These are phyloP conservation scores for Prionailurus viverrinus DNA, from an alignment of 2,113 vertebrate species.

Conservation along the genomic window DNA sequence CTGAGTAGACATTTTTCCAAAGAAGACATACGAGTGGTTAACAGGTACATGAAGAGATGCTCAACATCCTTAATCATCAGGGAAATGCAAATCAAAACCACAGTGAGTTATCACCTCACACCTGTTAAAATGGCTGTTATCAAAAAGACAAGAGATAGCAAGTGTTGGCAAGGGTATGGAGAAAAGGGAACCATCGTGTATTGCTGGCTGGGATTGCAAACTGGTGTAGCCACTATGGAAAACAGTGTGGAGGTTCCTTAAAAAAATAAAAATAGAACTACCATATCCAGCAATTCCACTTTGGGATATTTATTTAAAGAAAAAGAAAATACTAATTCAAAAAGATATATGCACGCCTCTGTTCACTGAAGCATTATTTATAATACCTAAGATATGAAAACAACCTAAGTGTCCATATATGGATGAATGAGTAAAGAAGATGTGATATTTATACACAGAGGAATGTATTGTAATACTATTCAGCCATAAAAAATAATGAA, in stretches of 20 bases:
- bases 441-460: not conserved
- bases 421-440: not conserved
- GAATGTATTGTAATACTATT: not conserved
- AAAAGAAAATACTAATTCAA: not conserved
- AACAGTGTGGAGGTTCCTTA: not conserved
- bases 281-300: not conserved
- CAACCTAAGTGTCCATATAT: not conserved
- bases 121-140: not conserved
- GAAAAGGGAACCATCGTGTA: not conserved
- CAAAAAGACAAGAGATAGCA: not conserved
- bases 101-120: not conserved
- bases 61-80: not conserved
- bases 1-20: not conserved
- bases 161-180: not conserved
- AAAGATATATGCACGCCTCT: not conserved
- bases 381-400: not conserved
- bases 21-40: not conserved
- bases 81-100: not conserved
- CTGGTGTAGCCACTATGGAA: not conserved
- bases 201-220: not conserved
- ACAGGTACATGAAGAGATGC: not conserved
- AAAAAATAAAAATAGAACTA: not conserved
- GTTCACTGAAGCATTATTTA: not conserved
- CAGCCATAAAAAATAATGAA: not conserved
- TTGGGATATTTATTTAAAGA: not conserved